These are phyloP conservation scores for Mizuhopecten yessoensis DNA, from an alignment of 1,140 invertebrate genomes.

Conservation along the genomic window DNA sequence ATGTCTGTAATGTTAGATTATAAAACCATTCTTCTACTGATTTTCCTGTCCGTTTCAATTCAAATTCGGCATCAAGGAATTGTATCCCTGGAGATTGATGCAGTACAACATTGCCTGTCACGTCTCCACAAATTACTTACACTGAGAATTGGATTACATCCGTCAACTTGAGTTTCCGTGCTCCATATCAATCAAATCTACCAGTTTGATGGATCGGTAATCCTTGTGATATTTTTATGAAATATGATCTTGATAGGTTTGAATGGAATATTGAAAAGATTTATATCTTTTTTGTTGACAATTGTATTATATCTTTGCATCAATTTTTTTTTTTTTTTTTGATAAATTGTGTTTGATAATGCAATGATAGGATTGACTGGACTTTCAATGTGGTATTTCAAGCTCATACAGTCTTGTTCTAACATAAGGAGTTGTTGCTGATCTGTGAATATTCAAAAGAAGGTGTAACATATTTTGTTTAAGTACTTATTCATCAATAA, in stretches of 20 bases:
- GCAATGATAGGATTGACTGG: neutral
- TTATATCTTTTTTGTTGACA: conserved; percentile 21
- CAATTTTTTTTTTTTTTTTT: neutral
- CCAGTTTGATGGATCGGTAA: neutral
- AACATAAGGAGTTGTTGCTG: neutral
- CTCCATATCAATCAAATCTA: neutral
- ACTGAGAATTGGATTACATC: neutral
- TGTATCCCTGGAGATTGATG: neutral
- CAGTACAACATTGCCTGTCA: neutral
- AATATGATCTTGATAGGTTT: neutral
- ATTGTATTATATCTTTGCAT: neutral
- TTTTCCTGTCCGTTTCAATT: neutral
- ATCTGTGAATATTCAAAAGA: neutral
- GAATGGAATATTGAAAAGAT: neutral
- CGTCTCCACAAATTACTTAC: neutral
- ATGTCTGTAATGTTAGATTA: neutral
- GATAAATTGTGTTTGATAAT: neutral
- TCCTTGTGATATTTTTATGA: neutral
- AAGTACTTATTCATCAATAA: neutral
- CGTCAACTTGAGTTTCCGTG: neutral
- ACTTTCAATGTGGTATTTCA: no score
- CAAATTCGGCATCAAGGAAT: neutral
- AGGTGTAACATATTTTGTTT: neutral
- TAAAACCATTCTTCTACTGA: neutral
- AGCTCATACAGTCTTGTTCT: no score